phyloP scores from a whole-genome alignment of 2,888 invertebrate genomes.

The Apamea crenata region DNA sequence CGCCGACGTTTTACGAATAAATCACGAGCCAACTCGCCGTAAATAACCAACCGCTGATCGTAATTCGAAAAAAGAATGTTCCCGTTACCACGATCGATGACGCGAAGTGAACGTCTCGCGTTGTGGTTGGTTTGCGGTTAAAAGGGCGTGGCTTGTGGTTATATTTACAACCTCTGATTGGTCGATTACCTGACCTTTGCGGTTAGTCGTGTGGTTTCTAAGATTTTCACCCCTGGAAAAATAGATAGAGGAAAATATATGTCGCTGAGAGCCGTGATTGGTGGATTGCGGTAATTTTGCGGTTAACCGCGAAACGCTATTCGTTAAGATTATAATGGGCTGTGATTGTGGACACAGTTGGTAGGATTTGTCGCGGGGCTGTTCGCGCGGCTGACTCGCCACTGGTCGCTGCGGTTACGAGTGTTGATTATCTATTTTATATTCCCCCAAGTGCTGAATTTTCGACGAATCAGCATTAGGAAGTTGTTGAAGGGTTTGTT shows the following conservation, averaged over 20 bases:
- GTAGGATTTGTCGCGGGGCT: constrained; percentile 82
- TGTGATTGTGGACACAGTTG: constrained; percentile 75
- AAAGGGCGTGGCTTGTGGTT: constrained; percentile 92
- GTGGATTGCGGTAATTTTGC: constrained; percentile 84
- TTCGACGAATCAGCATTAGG: constrained; percentile 59
- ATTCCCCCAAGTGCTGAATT: constrained; percentile 55
- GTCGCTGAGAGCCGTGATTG: constrained; percentile 81
- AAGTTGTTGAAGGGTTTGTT: constrained; percentile 50
- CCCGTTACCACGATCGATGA: constrained; percentile 84
- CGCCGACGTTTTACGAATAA: constrained; percentile 60
- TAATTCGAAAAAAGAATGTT: constrained; percentile 83
- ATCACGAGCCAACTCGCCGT: constrained; percentile 63
- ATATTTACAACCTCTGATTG: constrained; percentile 91
- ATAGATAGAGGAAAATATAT: constrained; percentile 88
- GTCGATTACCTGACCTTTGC: constrained; percentile 90
- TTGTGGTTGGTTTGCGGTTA: constrained; percentile 92
- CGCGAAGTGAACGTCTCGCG: constrained; percentile 87
- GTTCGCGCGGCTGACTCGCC: constrained; percentile 69
- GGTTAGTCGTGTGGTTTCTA: constrained; percentile 91
- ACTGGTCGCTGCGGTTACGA: constrained; percentile 66
- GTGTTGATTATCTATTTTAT: constrained; percentile 68
- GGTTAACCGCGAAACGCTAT: constrained; percentile 89
- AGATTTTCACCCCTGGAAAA: constrained; percentile 90
- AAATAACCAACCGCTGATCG: constrained; percentile 73
- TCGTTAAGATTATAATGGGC: constrained; percentile 89